phyloP scores from a whole-genome alignment of 2,888 invertebrate species.

The Pandemis cinnamomeana region DNA sequence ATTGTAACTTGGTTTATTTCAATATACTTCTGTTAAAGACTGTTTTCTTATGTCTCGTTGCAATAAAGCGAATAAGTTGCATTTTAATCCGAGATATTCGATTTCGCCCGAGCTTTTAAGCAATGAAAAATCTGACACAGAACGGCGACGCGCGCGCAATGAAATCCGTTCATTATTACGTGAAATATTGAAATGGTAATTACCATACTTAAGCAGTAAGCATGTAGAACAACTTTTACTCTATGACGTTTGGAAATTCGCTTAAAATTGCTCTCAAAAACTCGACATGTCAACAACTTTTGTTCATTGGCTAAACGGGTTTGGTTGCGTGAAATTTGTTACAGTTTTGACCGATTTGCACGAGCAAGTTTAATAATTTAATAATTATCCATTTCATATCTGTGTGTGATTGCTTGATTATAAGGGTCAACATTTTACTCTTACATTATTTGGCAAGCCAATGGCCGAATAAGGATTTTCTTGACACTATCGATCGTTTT shows the following conservation, averaged over 20 bases:
- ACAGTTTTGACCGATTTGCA: constrained; percentile 42
- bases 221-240: constrained; percentile 42
- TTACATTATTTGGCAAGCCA: not conserved
- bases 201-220: constrained; percentile 41
- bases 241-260: constrained; percentile 43
- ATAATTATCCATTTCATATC: constrained; percentile 25
- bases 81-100: constrained; percentile 20
- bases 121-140: not conserved
- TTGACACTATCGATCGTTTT: not conserved
- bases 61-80: not conserved
- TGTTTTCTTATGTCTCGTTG: not conserved
- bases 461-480: not conserved
- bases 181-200: constrained; percentile 41
- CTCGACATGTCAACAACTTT: constrained; percentile 38
- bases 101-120: not conserved
- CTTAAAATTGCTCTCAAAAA: constrained; percentile 40
- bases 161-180: constrained; percentile 38
- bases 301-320: constrained; percentile 40
- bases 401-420: not conserved
- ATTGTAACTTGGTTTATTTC: not conserved
- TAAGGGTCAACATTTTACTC: constrained; percentile 2
- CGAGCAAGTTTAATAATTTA: constrained; percentile 24
- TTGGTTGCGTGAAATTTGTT: constrained; percentile 42
- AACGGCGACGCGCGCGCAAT: constrained; percentile 21
- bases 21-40: not conserved